These are phyloP conservation scores for Pseudomyrmex gracilis DNA, from an alignment of 1,140 invertebrate species.

Conservation along the genomic window DNA sequence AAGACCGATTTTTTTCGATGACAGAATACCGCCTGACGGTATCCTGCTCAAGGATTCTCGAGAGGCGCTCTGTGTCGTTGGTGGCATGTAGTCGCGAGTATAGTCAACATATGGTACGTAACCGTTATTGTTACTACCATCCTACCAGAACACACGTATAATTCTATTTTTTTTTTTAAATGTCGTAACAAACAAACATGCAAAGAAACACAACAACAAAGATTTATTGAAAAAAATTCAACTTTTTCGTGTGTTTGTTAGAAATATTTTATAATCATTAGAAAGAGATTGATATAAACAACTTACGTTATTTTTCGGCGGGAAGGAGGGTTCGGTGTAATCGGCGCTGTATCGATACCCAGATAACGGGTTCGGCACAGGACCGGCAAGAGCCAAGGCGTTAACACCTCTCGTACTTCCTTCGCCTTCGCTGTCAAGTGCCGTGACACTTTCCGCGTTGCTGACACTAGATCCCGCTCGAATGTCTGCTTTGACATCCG, in stretches of 20 bases:
- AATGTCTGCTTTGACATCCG: constrained; percentile 95
- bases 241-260: not conserved
- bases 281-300: not conserved
- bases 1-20: constrained; percentile 87
- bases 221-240: not conserved
- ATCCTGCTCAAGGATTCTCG: constrained; percentile 86
- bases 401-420: constrained; percentile 86
- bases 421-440: constrained; percentile 85
- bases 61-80: constrained; percentile 86
- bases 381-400: constrained; percentile 91
- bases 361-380: constrained; percentile 89
- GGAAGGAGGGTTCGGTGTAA: constrained; percentile 93
- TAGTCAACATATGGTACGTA: constrained; percentile 96
- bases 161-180: not conserved
- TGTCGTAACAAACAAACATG: not conserved
- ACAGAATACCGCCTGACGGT: constrained; percentile 84
- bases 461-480: constrained; percentile 93
- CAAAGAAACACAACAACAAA: not conserved
- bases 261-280: not conserved
- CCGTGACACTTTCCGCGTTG: constrained; percentile 89
- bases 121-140: constrained; percentile 94
- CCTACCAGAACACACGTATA: constrained; percentile 83
- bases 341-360: constrained; percentile 95
- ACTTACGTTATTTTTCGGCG: constrained; percentile 88
- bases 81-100: constrained; percentile 93